A percentile compares a stretch with the other conserved stretches of the same genome.
These are phyloP conservation scores for Ennomos erosarius DNA, from an alignment of 2,888 invertebrate genomes.

Conservation along the genomic window DNA sequence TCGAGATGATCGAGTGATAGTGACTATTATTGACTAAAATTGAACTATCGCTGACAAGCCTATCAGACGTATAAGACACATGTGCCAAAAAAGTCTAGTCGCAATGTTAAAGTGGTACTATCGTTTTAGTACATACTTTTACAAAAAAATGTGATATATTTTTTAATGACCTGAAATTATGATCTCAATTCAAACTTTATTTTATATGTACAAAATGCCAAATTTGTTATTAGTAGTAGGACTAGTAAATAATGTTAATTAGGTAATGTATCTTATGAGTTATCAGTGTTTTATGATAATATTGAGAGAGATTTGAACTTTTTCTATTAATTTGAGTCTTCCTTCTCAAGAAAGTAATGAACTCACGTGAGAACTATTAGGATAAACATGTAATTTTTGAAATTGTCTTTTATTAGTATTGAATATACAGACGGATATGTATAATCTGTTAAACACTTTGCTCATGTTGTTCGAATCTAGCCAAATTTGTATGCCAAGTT, in stretches of 20 bases:
- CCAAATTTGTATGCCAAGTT: conserved; percentile 23
- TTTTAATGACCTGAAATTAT: conserved; percentile 6
- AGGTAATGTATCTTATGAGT: too few relatives aligned
- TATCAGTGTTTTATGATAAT: not conserved
- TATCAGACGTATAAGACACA: not conserved
- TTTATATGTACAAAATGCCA: not conserved
- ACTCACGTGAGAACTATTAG: conserved; percentile 10
- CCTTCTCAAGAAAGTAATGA: conserved; percentile 13
- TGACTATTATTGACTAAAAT: not conserved
- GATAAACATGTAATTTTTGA: conserved; percentile 3
- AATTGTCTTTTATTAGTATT: conserved; percentile 2
- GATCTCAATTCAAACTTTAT: conserved; percentile 7
- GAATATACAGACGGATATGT: conserved; percentile 7
- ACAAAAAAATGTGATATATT: conserved; percentile 25
- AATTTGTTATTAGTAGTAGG: too few relatives aligned
- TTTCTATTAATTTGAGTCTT: conserved; percentile 13
- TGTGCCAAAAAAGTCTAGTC: conserved; percentile 26
- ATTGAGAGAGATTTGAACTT: conserved; percentile 4
- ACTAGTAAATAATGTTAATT: too few relatives aligned
- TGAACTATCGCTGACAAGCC: not conserved
- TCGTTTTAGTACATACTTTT: conserved; percentile 4
- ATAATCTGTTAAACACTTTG: conserved; percentile 12
- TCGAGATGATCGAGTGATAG: not conserved
- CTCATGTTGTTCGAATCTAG: conserved; percentile 16
- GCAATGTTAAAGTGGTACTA: conserved; percentile 13